A percentile compares a stretch with the other conserved stretches of the same genome.
These are phyloP conservation scores for Buphagus erythrorhynchus DNA, from an alignment of 2,797 vertebrate species.

Conservation along the genomic window DNA sequence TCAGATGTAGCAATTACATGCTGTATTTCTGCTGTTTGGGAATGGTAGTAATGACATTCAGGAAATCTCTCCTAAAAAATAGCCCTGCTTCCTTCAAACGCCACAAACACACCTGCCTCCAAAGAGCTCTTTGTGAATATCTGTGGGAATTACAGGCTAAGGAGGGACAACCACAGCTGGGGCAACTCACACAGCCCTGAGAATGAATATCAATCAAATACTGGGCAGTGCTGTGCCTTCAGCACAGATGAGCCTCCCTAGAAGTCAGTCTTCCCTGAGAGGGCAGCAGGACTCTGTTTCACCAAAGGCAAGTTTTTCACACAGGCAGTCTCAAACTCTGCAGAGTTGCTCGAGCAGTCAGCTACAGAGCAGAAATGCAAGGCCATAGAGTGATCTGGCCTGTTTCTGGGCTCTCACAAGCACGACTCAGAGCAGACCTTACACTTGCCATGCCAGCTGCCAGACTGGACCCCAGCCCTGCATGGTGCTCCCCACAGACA, in stretches of 20 bases:
- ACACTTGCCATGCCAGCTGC: neutral
- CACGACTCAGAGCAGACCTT: neutral
- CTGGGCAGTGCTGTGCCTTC: neutral
- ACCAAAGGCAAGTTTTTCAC: neutral
- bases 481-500: neutral
- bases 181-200: neutral
- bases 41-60: neutral
- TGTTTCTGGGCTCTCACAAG: neutral
- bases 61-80: neutral
- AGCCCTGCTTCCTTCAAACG: neutral
- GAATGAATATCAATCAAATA: neutral
- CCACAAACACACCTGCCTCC: neutral
- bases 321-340: neutral
- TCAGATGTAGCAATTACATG: neutral
- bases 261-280: neutral
- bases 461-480: neutral
- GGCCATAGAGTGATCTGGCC: accelerated
- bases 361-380: neutral
- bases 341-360: accelerated
- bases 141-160: neutral
- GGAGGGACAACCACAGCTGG: neutral
- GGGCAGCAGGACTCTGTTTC: neutral
- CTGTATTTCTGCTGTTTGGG: neutral
- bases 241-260: neutral
- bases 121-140: neutral